Percentiles rank a stretch among this genome's conserved stretches.
These are phyloP conservation scores for Serranochromis macrocephalus DNA, from an alignment of 2,113 vertebrate species.

Conservation along the genomic window DNA sequence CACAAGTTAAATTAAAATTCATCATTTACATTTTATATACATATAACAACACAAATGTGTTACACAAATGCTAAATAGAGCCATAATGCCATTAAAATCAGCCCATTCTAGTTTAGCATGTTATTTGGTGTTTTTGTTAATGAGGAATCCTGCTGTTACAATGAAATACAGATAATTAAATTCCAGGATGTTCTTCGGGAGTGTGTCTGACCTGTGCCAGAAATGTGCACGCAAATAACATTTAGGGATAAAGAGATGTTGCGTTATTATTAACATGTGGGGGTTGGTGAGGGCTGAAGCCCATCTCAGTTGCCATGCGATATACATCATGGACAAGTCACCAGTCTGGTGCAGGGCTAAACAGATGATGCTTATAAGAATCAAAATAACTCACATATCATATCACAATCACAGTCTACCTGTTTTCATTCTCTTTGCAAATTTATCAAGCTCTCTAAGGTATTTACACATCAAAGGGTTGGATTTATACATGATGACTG, in stretches of 20 bases:
- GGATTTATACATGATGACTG: neutral
- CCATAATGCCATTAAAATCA: neutral
- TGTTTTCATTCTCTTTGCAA: neutral
- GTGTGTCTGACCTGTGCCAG: neutral
- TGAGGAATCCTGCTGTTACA: neutral
- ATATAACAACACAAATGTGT: neutral
- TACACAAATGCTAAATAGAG: neutral
- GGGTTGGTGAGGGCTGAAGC: neutral
- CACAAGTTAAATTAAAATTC: neutral
- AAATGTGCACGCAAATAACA: neutral
- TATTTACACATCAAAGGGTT: neutral
- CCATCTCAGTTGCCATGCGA: neutral
- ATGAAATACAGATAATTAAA: neutral
- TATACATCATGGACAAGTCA: neutral
- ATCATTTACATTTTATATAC: neutral
- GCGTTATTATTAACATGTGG: neutral
- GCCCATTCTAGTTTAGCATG: neutral
- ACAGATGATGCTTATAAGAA: neutral
- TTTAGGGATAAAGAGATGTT: neutral
- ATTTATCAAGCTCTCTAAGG: neutral
- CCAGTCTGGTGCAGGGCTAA: neutral
- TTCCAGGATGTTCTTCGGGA: neutral
- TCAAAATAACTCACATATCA: rapidly evolving
- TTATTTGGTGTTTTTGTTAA: neutral
- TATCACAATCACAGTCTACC: neutral